phyloP scores from a whole-genome alignment of 2,888 invertebrate species.

The Desoria tigrina region DNA sequence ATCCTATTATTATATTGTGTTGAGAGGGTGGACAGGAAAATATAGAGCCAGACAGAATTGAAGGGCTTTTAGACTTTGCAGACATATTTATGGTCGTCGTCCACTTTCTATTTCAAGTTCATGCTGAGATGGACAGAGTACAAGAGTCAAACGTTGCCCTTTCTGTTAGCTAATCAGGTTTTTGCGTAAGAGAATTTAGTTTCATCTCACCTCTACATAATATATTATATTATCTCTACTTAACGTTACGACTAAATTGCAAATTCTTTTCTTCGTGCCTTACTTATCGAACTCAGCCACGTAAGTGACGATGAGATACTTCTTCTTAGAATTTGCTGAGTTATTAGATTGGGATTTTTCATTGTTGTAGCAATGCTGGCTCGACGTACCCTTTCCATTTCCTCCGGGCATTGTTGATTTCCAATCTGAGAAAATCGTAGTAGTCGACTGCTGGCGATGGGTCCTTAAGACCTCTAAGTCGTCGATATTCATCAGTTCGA shows the following conservation, averaged over 20 bases:
- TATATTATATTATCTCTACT: background rate
- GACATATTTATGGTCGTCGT: background rate
- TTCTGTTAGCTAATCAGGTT: constrained; percentile 6
- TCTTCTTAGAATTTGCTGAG: constrained; percentile 56
- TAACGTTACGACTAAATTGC: background rate
- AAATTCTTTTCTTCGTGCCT: background rate
- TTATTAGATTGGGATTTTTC: constrained; percentile 43
- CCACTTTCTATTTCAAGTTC: constrained; percentile 10
- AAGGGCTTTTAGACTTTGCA: background rate
- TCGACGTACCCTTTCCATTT: background rate
- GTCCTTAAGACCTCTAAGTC: constrained; percentile 60
- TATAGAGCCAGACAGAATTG: too few species aligned
- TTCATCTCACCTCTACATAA: background rate
- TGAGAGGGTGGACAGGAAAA: too few species aligned
- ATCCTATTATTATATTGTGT: too few species aligned
- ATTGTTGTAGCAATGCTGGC: constrained; percentile 39
- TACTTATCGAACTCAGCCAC: constrained; percentile 63
- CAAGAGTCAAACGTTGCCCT: background rate
- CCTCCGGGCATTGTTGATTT: background rate
- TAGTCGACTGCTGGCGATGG: constrained; percentile 2
- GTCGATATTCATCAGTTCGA: constrained; percentile 62
- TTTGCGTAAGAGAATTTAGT: background rate
- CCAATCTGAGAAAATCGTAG: too few species aligned
- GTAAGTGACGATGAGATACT: constrained; percentile 63
- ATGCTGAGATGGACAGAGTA: background rate